Base-by-base conservation (phyloP, 2,797 vertebrate genomes). In the Phataginus tricuspis region DNA sequence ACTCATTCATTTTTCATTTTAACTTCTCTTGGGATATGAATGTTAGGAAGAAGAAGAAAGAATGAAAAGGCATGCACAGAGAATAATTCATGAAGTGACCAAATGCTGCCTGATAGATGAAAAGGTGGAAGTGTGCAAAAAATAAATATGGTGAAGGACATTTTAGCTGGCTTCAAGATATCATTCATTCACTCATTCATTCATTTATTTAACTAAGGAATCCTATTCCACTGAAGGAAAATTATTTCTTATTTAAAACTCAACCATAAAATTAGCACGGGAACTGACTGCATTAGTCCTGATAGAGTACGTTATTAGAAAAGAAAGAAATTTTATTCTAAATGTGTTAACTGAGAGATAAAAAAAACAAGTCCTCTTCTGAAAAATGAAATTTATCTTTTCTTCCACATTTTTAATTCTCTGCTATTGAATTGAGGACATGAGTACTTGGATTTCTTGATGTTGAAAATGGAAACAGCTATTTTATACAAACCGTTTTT, bases 1-100 rank as follows among this genome's bases (percentile, higher is more conserved):
- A 39, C 57, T 97, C 93, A 94, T 96, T 97, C 55, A 94, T 95
- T 97, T 97, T 96, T 91, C 77, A 97, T 90, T 90, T 91, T 83
- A 95, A 80, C 74, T 91, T 95, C 39, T 93, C 84, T 88, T 88
- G 79, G 77, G 84, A 91, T 83, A 68, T 34, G 42, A 95, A 88
- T 95, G 34, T 92, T 75, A 86, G 79, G 11, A 96, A 23, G 85
- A 95, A 86, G 79, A 86, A 94, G 71, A 96, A 93, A 79, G 91
- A 96, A 93, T 29, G 53, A 90, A 94, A 79, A 10, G 86, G 18
- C 18, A 75, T 34, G 84, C 57, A 95, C 80, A 96, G 94, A 96
- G 82, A 96, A 94, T 95, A 96, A 96, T 96, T 96, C 85, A 94
- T 94, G 80, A 95, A 79, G 93, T 96, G 68, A 92, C 64, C 95